Percentiles rank a stretch among this genome's conserved stretches.
Evolutionary conservation across 2,113 vertebrate species (phyloP).

Genomic region (Egretta garzetta): DNA sequence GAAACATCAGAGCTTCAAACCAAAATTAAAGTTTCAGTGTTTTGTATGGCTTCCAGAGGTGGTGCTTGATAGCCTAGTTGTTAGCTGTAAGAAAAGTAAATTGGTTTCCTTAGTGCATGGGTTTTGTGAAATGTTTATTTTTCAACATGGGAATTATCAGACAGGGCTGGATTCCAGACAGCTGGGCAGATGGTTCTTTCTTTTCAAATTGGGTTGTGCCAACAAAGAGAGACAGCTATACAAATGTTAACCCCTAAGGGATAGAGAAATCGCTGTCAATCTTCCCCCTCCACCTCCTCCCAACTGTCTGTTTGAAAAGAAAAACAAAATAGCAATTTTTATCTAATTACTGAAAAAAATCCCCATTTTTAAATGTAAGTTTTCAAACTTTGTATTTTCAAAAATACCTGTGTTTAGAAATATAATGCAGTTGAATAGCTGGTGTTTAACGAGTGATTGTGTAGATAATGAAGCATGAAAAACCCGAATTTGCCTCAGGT

Average conservation of each 20-base stretch:
- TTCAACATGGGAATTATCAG: conserved; percentile 40
- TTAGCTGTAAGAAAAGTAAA: not conserved
- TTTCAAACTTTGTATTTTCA: not conserved
- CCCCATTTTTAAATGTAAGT: not conserved
- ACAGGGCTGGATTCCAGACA: conserved; percentile 56
- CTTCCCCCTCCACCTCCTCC: not conserved
- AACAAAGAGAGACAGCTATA: conserved; percentile 58
- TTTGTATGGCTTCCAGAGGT: not conserved
- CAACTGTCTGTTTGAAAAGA: not conserved
- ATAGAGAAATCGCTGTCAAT: not conserved
- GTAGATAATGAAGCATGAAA: conserved; percentile 10
- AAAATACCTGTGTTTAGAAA: not conserved
- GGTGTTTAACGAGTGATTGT: not conserved
- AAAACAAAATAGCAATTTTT: not conserved
- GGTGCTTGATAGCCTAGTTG: not conserved
- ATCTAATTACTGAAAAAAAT: not conserved
- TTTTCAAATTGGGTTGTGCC: conserved; percentile 62
- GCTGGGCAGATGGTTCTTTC: conserved; percentile 72
- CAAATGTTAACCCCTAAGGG: conserved; percentile 64
- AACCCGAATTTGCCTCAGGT: not conserved
- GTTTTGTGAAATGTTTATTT: conserved; percentile 47
- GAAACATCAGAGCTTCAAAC: not conserved
- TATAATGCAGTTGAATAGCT: not conserved
- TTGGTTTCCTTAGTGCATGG: not conserved
- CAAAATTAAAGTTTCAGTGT: not conserved